phyloP scores from a whole-genome alignment of 2,113 vertebrate genomes.

The Ciconia boyciana region DNA sequence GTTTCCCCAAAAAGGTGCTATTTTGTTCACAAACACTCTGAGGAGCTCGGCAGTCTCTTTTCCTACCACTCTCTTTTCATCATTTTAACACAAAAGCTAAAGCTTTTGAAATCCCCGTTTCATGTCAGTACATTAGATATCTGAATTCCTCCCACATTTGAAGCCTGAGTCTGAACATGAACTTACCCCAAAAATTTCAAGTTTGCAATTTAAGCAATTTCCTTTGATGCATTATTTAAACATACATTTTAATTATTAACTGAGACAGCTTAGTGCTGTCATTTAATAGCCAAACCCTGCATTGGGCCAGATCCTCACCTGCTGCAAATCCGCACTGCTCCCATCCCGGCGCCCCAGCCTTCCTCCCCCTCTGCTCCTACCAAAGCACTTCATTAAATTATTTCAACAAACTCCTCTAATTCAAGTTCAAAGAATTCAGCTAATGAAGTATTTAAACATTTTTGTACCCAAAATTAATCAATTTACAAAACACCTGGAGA shows the following conservation, averaged over 20 bases:
- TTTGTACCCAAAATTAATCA: neutral
- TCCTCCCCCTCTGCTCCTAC: neutral
- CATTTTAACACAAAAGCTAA: constrained; percentile 26
- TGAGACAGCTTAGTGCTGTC: neutral
- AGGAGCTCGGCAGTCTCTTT: constrained; percentile 22
- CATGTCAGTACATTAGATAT: neutral
- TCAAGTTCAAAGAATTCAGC: neutral
- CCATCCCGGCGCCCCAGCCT: neutral
- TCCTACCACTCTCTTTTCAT: constrained; percentile 24
- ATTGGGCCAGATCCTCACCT: neutral
- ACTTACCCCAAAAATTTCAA: neutral
- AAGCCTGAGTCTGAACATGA: neutral
- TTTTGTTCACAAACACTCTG: constrained; percentile 58
- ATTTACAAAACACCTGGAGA: constrained; percentile 3
- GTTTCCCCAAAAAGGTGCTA: constrained; percentile 40
- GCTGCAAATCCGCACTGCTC: neutral
- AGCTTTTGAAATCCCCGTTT: constrained; percentile 13
- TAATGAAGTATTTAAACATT: constrained; percentile 15
- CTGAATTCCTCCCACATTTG: constrained; percentile 18
- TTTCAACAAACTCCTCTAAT: neutral
- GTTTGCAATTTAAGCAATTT: constrained; percentile 42
- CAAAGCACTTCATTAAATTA: neutral
- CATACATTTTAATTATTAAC: constrained; percentile 45
- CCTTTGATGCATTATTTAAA: constrained; percentile 59
- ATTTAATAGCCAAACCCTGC: constrained; percentile 1